Evolutionary conservation across 2,113 vertebrate genomes (phyloP), one percentile per base, ranked within the genome.

Genomic region (Dicaeum eximium): DNA sequence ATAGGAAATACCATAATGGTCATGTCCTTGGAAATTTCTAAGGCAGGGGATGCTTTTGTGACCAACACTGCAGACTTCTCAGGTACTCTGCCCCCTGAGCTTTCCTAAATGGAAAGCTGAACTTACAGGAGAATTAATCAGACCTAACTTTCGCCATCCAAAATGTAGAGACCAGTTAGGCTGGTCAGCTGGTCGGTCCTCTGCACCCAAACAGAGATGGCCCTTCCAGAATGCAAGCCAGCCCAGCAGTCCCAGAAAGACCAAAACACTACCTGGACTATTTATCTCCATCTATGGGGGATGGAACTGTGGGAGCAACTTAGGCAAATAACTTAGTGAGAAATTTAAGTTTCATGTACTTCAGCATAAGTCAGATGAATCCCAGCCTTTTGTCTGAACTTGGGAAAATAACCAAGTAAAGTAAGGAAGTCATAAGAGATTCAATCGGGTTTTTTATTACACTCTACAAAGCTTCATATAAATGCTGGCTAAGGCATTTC

Each of bases 401-500:
- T 90, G 74, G 90, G 88, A 96, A 93, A 95, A 70, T 14, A 90
- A 90, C 54, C 82, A 90, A 86, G 57, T 60, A 56, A 93, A 94
- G 86, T 45, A 86, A 92, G 80, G 83, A 96, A 96, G 67, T 80
- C 47, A 42, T 64, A 60, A 93, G 79, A 80, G 44, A 96, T 67
- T 90, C 92, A 56, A n/a, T 28, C 1, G 4, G 18, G 15, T 14
- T 86, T 92, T 73, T 92, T 88, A 80, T 88, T 93, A 40, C 30
- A 56, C 22, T 92, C 74, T 74, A 80, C 67, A 79, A 94, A 94
- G 79, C 58, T 57, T 88, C 6, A 10, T 64, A 74, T 86, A 96
- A 95, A 60, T 71, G 88, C 92, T 95, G 82, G 93, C 92, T 88
- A 90, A 93, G 61, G 51, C 53, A 88, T 96, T 95, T 96, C 81